A percentile compares a stretch with the other conserved stretches of the same genome.
Evolutionary conservation across 2,797 vertebrate genomes (phyloP).

Genomic region (Apogon talboti): DNA sequence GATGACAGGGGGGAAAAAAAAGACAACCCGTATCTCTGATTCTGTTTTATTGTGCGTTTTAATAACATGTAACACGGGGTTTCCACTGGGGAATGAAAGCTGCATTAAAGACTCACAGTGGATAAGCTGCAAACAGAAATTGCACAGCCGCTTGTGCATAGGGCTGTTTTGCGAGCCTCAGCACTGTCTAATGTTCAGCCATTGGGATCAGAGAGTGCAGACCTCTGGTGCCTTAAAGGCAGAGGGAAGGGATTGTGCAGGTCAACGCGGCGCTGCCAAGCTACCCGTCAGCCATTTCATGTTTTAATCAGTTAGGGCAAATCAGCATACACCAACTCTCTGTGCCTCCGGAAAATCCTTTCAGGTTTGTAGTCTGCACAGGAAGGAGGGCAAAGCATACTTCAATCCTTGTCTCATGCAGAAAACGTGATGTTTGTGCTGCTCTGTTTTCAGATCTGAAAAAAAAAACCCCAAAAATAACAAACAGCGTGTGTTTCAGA

Average conservation of each 20-base stretch:
- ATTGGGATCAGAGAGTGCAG: conserved; percentile 64
- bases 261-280: conserved; percentile 65
- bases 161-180: conserved; percentile 54
- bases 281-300: conserved; percentile 66
- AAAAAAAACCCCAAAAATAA: background rate
- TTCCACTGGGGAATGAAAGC: conserved; percentile 38
- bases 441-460: conserved; percentile 35
- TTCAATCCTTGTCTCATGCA: conserved; percentile 28
- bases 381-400: conserved; percentile 49
- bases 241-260: conserved; percentile 60
- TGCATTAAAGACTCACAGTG: conserved; percentile 44
- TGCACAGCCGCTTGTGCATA: conserved; percentile 42
- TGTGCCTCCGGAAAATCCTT: conserved; percentile 51
- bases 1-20: conserved; percentile 20
- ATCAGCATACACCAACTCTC: conserved; percentile 63
- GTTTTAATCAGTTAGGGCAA: conserved; percentile 70
- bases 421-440: conserved; percentile 25
- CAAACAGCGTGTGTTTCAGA: conserved; percentile 57
- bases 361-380: conserved; percentile 40
- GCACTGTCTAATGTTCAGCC: conserved; percentile 68
- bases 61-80: conserved; percentile 17
- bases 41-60: conserved; percentile 38
- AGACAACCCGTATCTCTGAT: conserved; percentile 12
- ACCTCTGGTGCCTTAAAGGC: conserved; percentile 64
- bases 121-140: conserved; percentile 39